A percentile compares a stretch with the other conserved stretches of the same genome.
Conservation (phyloP, 2,113 vertebrate genomes). For the Microtus pennsylvanicus region DNA sequence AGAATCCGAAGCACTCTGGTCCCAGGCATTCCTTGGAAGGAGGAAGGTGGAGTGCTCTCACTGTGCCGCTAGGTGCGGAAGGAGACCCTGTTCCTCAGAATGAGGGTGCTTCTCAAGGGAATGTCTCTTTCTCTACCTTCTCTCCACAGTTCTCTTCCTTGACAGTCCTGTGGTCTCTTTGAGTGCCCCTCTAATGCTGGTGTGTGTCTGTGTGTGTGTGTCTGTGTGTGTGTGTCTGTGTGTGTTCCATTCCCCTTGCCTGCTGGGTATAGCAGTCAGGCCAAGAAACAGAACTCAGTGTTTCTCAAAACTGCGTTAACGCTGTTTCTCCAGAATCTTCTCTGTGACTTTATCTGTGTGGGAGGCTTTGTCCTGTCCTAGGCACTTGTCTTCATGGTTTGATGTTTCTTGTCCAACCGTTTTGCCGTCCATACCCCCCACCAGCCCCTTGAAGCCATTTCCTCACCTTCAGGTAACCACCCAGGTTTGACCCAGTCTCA, state of each 20-base stretch:
- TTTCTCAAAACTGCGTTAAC: background rate
- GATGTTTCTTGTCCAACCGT: too few relatives aligned
- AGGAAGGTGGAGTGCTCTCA: background rate
- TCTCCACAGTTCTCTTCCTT: background rate
- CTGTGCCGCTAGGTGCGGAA: background rate
- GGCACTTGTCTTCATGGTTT: background rate
- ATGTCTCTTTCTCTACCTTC: background rate
- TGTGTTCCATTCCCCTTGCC: background rate
- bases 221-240: background rate
- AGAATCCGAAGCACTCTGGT: background rate
- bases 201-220: background rate
- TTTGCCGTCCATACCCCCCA: background rate
- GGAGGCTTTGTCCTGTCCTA: background rate
- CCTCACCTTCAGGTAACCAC: background rate
- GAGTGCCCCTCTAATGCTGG: background rate
- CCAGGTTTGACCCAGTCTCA: background rate
- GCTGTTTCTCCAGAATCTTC: background rate
- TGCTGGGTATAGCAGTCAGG: background rate
- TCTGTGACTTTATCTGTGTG: background rate
- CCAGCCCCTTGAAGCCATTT: background rate
- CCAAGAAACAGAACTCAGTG: background rate
- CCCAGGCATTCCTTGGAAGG: background rate
- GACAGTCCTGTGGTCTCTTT: background rate
- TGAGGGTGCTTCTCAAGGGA: background rate
- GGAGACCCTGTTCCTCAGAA: too few relatives aligned